Conservation (phyloP, 2,888 invertebrate genomes). For the Trichogramma evanescens region DNA sequence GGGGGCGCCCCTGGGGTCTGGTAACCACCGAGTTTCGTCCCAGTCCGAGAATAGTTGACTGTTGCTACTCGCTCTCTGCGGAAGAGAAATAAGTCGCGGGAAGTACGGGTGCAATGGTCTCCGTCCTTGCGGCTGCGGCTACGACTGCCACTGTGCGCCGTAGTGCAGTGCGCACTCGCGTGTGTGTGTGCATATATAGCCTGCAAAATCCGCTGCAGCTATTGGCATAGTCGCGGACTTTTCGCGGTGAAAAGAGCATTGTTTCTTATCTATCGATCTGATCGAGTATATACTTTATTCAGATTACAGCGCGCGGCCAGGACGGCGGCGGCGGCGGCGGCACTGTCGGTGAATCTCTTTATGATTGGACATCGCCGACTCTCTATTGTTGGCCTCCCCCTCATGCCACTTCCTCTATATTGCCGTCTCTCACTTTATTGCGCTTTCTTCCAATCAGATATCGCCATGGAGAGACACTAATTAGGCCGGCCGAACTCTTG, state of each 20-base stretch:
- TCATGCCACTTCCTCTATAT: background rate
- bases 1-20: too few relatives aligned
- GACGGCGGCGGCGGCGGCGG: background rate
- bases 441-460: conserved; percentile 24
- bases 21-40: too few relatives aligned
- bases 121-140: too few relatives aligned
- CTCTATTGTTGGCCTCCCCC: conserved; percentile 25
- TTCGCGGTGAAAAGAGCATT: conserved; percentile 45
- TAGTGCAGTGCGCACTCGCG: too few relatives aligned
- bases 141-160: too few relatives aligned
- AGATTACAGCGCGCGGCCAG: conserved; percentile 38
- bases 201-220: too few relatives aligned
- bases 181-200: too few relatives aligned
- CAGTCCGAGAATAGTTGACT: too few relatives aligned
- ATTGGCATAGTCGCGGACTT: background rate
- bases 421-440: conserved; percentile 18
- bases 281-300: conserved; percentile 46
- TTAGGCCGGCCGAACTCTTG: conserved; percentile 8
- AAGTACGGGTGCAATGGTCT: too few relatives aligned
- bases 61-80: too few relatives aligned
- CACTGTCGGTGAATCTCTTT: conserved; percentile 39
- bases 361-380: conserved; percentile 44
- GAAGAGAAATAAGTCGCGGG: too few relatives aligned
- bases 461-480: conserved; percentile 22
- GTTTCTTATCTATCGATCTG: conserved; percentile 48